Conservation (phyloP, 2,888 invertebrate genomes). For the Dynastes hyllus region DNA sequence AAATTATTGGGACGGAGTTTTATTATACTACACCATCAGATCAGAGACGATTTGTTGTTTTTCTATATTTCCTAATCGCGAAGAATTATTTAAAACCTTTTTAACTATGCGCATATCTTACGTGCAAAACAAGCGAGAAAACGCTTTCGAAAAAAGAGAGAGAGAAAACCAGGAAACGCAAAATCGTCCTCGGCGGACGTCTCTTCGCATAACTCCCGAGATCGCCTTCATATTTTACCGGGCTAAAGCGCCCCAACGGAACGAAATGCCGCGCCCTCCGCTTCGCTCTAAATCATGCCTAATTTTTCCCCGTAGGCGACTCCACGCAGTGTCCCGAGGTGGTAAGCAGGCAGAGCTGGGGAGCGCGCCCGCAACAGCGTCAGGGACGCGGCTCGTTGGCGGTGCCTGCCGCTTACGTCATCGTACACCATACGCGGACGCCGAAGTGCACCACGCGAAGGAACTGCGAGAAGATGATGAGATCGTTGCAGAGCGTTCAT, state of each 20-base stretch:
- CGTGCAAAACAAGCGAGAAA: too few relatives aligned
- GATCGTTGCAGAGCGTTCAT: conserved; percentile 68
- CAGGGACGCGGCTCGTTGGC: conserved; percentile 11
- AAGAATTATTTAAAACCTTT: too few relatives aligned
- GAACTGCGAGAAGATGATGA: conserved; percentile 67
- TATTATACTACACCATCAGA: too few relatives aligned
- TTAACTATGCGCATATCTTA: too few relatives aligned
- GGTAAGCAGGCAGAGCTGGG: conserved; percentile 69
- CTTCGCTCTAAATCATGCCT: neutral
- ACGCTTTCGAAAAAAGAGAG: too few relatives aligned
- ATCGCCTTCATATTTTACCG: conserved; percentile 12
- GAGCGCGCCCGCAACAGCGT: conserved; percentile 63
- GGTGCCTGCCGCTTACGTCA: conserved; percentile 67
- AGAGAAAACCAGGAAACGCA: too few relatives aligned
- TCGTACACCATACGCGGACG: conserved; percentile 71
- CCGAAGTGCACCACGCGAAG: conserved; percentile 65
- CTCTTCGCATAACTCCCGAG: neutral
- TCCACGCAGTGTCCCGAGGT: conserved; percentile 49
- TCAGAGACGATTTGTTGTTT: too few relatives aligned
- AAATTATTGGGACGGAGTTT: too few relatives aligned
- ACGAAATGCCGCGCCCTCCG: neutral
- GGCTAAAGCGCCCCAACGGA: neutral
- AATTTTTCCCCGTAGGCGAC: conserved; percentile 41
- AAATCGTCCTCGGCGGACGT: too few relatives aligned
- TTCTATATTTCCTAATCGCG: too few relatives aligned